phyloP scores from a whole-genome alignment of 2,113 vertebrate species.

The Phycodurus eques region DNA sequence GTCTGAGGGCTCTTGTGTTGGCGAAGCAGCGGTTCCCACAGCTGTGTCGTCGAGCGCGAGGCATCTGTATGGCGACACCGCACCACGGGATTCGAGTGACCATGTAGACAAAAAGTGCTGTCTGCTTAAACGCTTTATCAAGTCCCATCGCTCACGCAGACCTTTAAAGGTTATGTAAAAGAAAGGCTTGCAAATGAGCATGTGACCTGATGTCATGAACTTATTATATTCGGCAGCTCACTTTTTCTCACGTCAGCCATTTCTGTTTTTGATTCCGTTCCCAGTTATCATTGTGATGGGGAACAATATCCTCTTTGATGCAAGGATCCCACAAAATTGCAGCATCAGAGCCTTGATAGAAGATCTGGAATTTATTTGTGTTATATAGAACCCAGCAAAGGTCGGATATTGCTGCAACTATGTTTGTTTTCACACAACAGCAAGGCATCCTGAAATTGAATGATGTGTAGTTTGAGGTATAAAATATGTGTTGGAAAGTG shows the following conservation, averaged over 20 bases:
- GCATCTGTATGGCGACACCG: conserved; percentile 3
- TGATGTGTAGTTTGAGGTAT: too few relatives aligned
- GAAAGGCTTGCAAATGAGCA: conserved; percentile 29
- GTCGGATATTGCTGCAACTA: too few relatives aligned
- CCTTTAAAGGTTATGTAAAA: conserved; percentile 45
- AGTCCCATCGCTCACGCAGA: conserved; percentile 1
- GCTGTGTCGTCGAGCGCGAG: conserved; percentile 31
- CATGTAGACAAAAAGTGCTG: conserved; percentile 9
- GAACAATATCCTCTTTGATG: neutral
- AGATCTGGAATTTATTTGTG: too few relatives aligned
- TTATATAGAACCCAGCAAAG: too few relatives aligned
- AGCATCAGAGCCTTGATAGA: neutral
- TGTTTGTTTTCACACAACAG: too few relatives aligned
- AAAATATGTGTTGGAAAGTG: too few relatives aligned
- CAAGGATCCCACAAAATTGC: neutral
- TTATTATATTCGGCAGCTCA: too few relatives aligned
- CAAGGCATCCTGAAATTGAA: too few relatives aligned
- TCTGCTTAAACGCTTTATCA: conserved; percentile 15
- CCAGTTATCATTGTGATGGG: neutral
- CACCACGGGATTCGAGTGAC: neutral
- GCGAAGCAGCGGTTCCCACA: conserved; percentile 61
- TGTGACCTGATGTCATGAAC: neutral
- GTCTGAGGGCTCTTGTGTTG: conserved; percentile 45
- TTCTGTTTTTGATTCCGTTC: neutral
- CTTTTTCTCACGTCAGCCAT: neutral